Percentiles rank a stretch among this genome's conserved stretches.
These are phyloP conservation scores for Megastigmus dorsalis DNA, from an alignment of 2,888 invertebrate species.

Conservation along the genomic window DNA sequence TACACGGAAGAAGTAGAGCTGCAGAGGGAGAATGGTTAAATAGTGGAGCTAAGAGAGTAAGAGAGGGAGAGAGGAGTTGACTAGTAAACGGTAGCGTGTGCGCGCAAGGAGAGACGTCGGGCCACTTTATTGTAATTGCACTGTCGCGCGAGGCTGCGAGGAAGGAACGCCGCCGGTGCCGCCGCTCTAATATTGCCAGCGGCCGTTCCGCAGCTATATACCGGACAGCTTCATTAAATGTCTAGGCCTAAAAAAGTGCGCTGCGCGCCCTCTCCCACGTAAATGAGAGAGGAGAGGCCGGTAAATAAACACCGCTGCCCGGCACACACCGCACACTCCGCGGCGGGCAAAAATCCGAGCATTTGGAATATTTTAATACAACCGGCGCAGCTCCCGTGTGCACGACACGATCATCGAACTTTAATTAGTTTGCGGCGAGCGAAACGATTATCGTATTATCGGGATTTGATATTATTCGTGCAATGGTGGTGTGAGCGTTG, in stretches of 20 bases:
- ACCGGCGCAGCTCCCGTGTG: no score
- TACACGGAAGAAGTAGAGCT: neutral
- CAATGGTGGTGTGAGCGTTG: no score
- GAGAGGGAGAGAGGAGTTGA: conserved; percentile 26
- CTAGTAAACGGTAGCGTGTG: conserved; percentile 50
- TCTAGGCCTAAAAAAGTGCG: conserved; percentile 51
- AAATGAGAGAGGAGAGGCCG: conserved; percentile 45
- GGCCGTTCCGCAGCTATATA: conserved; percentile 56
- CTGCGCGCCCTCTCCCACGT: neutral
- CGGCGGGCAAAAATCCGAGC: neutral
- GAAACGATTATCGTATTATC: no score
- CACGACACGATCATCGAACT: no score
- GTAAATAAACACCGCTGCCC: conserved; percentile 43
- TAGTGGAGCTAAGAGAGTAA: conserved; percentile 12
- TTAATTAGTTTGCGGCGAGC: no score
- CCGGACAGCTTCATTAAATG: conserved; percentile 64
- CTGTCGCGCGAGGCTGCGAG: conserved; percentile 60
- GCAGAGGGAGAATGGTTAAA: neutral
- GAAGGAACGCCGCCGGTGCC: conserved; percentile 54
- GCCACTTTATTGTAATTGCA: conserved; percentile 69
- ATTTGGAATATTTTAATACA: conserved; percentile 25
- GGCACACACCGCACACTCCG: no score
- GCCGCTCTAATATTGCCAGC: conserved; percentile 56
- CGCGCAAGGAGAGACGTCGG: conserved; percentile 50
- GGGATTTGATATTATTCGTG: no score